Percentiles rank a stretch among this genome's conserved stretches.
These are phyloP conservation scores for Esox niger DNA, from an alignment of 2,113 vertebrate genomes.

Conservation along the genomic window DNA sequence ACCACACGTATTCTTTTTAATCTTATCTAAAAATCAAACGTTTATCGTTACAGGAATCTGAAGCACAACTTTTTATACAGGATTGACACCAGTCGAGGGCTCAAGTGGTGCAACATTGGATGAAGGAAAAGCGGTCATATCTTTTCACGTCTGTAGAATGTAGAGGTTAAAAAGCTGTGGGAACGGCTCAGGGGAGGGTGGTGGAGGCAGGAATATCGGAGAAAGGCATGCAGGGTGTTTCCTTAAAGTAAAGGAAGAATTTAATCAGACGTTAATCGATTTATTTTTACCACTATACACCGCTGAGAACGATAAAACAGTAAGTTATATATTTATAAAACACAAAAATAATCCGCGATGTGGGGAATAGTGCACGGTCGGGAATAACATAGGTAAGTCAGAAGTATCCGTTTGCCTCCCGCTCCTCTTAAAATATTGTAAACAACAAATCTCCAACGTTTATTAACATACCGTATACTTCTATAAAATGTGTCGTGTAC, in stretches of 20 bases:
- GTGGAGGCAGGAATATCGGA: constrained; percentile 25
- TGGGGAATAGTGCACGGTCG: constrained; percentile 20
- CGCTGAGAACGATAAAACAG: background rate
- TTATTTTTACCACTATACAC: background rate
- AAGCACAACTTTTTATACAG: background rate
- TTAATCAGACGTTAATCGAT: background rate
- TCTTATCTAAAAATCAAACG: background rate
- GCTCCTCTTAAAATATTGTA: background rate
- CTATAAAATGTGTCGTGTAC: too few relatives aligned
- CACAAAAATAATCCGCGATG: constrained; percentile 17
- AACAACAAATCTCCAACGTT: constrained; percentile 18
- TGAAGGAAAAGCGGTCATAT: background rate
- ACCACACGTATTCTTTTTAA: background rate
- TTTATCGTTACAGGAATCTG: background rate
- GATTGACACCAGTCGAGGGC: background rate
- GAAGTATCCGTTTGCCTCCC: background rate
- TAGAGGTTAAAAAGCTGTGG: constrained; percentile 36
- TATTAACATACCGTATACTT: constrained; percentile 4
- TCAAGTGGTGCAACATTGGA: background rate
- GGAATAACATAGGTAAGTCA: constrained; percentile 40
- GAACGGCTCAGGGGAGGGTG: constrained; percentile 19
- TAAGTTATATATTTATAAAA: constrained; percentile 3
- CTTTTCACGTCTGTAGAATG: background rate
- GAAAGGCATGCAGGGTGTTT: constrained; percentile 29
- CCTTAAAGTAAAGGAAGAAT: constrained; percentile 14